Base-by-base conservation (phyloP, 2,888 invertebrate genomes). In the Stenchaetothrips biformis region DNA sequence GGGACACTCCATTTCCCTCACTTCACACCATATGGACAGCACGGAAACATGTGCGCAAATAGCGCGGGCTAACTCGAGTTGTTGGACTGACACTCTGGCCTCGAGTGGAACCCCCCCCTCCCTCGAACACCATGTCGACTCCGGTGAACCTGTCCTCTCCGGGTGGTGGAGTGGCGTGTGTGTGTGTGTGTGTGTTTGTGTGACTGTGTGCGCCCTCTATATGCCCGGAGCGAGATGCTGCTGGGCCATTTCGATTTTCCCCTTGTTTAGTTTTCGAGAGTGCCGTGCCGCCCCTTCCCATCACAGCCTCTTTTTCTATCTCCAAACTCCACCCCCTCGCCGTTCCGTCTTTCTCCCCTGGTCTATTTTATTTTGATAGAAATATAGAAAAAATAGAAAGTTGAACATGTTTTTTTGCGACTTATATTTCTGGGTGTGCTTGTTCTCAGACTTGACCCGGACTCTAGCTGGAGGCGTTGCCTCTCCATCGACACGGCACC, bases 11-110 rank as follows among this genome's bases (percentile, higher is more conserved):
- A 7, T 25, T 18, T 18, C 53, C 53, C 25, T 11, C 67, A 25
- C 67, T 74, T 74, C 21, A 74, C 67, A 74, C 67, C 67, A 74
- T 74, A 74, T 74, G 67, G 67, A 74, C 67, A 53, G 67, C 11
- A 21, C 67, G 67, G 67, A 74, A 53, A 74, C 67, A 74, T 74
- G 21, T 74, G 67, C 67, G 67, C 67, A 74, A 74, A 74, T 25
- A 74, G 67, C 67, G 8, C 37, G 37, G 37, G 37, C 37, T 37
- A 37, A 37, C 37, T 37, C 37, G 37, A 37, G 37, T 37, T 37
- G 37, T 37, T 37, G 37, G 37, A 37, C 37, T 37, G 37, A 37
- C 37, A 37, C 37, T 37, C 37, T 37, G 37, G 37, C 37, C 37
- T 37, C 37, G 37, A 37, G 37, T 37, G 37, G 37, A 37, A 37